A percentile compares a stretch with the other conserved stretches of the same genome.
Evolutionary conservation across 2,888 invertebrate species (phyloP).

Genomic region (Pedicia rivosa): DNA sequence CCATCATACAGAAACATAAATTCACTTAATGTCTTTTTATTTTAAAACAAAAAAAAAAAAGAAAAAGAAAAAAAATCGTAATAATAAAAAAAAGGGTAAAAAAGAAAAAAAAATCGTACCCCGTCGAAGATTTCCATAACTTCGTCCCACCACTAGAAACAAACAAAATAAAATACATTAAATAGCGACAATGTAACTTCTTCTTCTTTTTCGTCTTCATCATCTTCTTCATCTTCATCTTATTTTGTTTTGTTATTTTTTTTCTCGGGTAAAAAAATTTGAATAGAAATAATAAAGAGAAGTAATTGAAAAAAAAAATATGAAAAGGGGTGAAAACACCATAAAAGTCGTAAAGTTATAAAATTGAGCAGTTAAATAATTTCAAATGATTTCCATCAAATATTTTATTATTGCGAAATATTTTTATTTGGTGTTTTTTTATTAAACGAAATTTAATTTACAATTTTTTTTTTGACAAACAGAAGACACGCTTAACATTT

Average conservation of each 20-base stretch:
- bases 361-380: no score
- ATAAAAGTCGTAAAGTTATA: no score
- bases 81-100: conserved; percentile 8
- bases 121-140: conserved; percentile 92
- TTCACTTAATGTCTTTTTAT: background rate
- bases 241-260: conserved; percentile 1
- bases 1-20: background rate
- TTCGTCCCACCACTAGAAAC: conserved; percentile 91
- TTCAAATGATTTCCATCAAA: no score
- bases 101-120: conserved; percentile 48
- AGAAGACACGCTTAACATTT: no score
- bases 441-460: no score
- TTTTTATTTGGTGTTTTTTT: no score
- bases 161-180: conserved; percentile 28
- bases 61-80: conserved; percentile 1
- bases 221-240: background rate
- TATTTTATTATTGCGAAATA: no score
- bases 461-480: no score
- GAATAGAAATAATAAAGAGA: no score
- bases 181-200: no score
- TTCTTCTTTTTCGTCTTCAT: conserved; percentile 1
- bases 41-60: conserved; percentile 1
- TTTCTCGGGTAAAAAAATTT: background rate
- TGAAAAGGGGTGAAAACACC: no score
- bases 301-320: no score